These are phyloP conservation scores for Onychomys leucogaster DNA, from an alignment of 2,797 vertebrate genomes.

Conservation along the genomic window DNA sequence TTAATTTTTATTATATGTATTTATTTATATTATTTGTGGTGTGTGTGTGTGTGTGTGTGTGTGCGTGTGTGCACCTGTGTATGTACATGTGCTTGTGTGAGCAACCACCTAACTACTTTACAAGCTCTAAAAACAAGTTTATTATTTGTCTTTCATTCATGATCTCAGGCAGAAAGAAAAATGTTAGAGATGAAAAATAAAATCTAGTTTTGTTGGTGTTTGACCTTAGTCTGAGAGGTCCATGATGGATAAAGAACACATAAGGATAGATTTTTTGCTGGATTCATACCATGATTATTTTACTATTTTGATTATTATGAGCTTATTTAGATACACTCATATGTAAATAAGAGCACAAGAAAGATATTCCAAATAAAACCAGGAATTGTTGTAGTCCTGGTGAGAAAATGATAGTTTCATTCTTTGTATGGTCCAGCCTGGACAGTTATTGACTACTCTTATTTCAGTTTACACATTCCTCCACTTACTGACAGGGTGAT, in stretches of 20 bases:
- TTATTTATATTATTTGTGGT: not conserved
- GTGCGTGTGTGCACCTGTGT: not conserved
- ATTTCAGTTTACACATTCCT: not conserved
- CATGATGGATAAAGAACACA: not conserved
- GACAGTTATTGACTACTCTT: too few species aligned
- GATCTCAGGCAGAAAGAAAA: not conserved
- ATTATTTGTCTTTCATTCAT: not conserved
- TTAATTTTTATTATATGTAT: not conserved
- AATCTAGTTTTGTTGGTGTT: not conserved
- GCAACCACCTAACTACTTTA: not conserved
- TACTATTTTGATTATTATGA: conserved; percentile 17
- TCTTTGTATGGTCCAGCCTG: not conserved
- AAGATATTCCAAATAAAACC: not conserved
- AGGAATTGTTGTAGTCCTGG: not conserved
- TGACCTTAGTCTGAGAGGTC: not conserved
- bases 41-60: not conserved
- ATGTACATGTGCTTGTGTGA: not conserved
- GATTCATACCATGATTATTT: not conserved
- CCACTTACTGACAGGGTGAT: not conserved
- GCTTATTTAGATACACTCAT: not conserved
- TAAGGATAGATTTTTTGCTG: not conserved
- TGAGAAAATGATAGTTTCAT: not conserved
- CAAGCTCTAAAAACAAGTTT: not conserved
- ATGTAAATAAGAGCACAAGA: not conserved
- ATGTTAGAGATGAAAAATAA: not conserved